Evolutionary conservation across 1,140 invertebrate species (phyloP), one percentile per base, ranked within the genome.

Genomic region (Nasonia vitripennis): DNA sequence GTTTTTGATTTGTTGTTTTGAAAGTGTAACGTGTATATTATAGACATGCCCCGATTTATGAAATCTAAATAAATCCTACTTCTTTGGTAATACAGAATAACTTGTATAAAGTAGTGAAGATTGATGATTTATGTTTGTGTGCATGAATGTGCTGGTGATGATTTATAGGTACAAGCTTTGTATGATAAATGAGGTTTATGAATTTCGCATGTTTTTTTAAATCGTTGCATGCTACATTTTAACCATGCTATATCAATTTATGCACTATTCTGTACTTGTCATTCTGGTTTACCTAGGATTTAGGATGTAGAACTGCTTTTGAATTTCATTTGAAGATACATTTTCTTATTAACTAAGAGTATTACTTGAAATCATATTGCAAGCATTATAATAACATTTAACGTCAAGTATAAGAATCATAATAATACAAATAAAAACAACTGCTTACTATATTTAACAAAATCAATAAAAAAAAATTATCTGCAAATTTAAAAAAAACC

Each of bases 141-240:
- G 62, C 37, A 81, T 81, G 67, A 62, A 81, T 81, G 79, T 68
- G 67, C 12, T 81, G 6, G 34, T 45, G 7, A 79, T 79, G 31
- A 68, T 11, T 79, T 79, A 31, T 17, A 78, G 17, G 48, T 14
- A 34, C 37, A 78, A 34, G 27, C 55, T 14, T 45, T 7, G 6
- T 70, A 45, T 45, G 14, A 34, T 17, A 5, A 74, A 82, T 62
- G 23, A 74, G 5, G 48, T 48, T 81, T 51, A 51, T 51, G 2
- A 82, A 71, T 70, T 77, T 70, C 48, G 20, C 27, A 73, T 78
- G 74, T 62, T 34, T 77, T 48, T n/a, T 7, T 45, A 79, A 87
- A 89, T 83, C 83, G 82, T 85, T 83, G 70, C 73, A 79, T 88
- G 84, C 87, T 88, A 77, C 34, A 86, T 85, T 82, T 77, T 71